Base-by-base conservation (phyloP, 2,113 vertebrate species). In the Grantiella picta region DNA sequence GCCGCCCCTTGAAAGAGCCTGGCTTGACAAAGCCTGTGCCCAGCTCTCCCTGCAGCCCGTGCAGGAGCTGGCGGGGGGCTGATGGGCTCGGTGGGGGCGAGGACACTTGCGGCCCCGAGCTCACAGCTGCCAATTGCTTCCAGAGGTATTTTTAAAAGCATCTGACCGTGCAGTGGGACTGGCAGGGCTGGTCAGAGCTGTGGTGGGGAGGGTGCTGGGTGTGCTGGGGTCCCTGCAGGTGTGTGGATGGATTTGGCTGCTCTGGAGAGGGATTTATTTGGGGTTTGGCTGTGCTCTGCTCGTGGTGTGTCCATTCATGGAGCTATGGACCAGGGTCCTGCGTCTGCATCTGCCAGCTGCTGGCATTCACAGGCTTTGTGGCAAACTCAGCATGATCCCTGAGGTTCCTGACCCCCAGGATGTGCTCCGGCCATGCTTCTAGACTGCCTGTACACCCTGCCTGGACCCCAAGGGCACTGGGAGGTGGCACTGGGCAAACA, bases 221-320 rank as follows among this genome's bases (percentile, higher is more conserved):
- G 25, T 49, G 40, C 65, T 57, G 53, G 38, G 70, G 36, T 76
- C 45, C 17, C 18, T 35, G 36, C 2, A 4, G 36, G 12, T 1
- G 3, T 4, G 4, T 0, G 0, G 50, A 5, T 35, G 16, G n/a
- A 13, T 69, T 73, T 44, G 54, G 82, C 50, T 65, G 82, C 82
- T 60, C 66, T 28, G 38, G 40, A 49, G 5, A 33, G 20, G 21
- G 18, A 11, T 44, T 21, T 25, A 12, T 72, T 57, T 29, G 33
- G 31, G 27, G 33, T 29, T 77, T 2, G 18, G 60, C 44, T 38
- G 28, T 52, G 52, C 36, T 59, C 2, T 1, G 60, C 28, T 66
- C 44, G 8, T 0, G 1, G 49, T 35, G 47, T 40, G 66, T 22
- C 29, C 16, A 0, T 17, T 44, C 1, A 6, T 19, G 63, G 47